These are phyloP conservation scores for Sebastes nivosus DNA, from an alignment of 2,797 vertebrate species.

Conservation along the genomic window DNA sequence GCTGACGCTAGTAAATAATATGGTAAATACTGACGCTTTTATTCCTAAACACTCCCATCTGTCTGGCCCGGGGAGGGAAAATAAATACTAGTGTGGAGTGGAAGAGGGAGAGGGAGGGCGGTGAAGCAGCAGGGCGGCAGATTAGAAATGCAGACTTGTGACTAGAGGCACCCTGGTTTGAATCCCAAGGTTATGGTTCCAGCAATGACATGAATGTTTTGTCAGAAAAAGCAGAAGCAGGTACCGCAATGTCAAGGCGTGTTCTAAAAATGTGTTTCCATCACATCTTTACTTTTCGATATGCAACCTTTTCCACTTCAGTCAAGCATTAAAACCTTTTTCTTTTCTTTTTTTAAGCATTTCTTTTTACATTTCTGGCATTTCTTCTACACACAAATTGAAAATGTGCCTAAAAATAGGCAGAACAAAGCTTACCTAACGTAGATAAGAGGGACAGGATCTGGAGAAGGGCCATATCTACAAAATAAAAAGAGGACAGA, in stretches of 20 bases:
- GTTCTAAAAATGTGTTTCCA: background rate
- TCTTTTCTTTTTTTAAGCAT: background rate
- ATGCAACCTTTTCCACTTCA: background rate
- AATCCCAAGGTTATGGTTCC: constrained; percentile 14
- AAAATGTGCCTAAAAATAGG: background rate
- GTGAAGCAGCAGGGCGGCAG: constrained; percentile 48
- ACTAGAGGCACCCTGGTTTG: constrained; percentile 29
- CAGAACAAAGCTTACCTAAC: background rate
- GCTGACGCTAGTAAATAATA: constrained; percentile 71
- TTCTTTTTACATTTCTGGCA: background rate
- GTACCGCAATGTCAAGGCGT: background rate
- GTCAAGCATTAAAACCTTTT: background rate
- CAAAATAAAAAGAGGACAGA: constrained; percentile 16
- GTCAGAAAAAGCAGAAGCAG: background rate
- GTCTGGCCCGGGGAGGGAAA: constrained; percentile 61
- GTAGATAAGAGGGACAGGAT: background rate
- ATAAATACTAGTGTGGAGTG: constrained; percentile 62
- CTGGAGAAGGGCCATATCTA: background rate
- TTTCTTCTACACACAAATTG: background rate
- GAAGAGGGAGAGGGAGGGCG: constrained; percentile 33
- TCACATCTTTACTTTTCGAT: background rate
- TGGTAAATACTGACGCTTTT: constrained; percentile 75
- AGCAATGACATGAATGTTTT: background rate
- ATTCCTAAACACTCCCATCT: constrained; percentile 70
- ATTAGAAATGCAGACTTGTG: constrained; percentile 57